Evolutionary conservation across 1,140 invertebrate species (phyloP).

Genomic region (Diprion similis): DNA sequence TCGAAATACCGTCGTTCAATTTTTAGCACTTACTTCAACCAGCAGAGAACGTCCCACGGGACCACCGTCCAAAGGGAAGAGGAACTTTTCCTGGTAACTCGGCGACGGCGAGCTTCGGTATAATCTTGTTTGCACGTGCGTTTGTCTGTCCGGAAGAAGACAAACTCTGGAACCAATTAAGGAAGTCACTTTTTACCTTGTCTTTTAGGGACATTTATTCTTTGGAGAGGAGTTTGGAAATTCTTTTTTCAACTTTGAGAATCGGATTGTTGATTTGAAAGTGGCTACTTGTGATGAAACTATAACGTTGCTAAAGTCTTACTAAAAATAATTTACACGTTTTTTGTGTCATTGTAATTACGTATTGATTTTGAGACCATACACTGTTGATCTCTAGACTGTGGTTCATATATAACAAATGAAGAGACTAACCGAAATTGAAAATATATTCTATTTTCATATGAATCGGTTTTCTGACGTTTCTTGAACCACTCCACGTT

Average conservation of each 20-base stretch:
- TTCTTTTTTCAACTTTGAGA: background rate
- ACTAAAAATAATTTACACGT: too few relatives aligned
- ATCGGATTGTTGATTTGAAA: background rate
- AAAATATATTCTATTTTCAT: too few relatives aligned
- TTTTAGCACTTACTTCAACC: slow-evolving; percentile 44
- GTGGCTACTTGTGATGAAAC: too few relatives aligned
- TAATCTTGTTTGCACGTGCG: slow-evolving; percentile 77
- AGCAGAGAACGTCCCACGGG: slow-evolving; percentile 48
- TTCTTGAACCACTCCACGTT: too few relatives aligned
- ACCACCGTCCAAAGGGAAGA: slow-evolving; percentile 69
- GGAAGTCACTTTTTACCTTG: slow-evolving; percentile 4
- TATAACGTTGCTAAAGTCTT: too few relatives aligned
- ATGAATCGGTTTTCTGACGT: too few relatives aligned
- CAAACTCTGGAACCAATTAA: slow-evolving; percentile 63
- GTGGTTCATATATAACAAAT: too few relatives aligned
- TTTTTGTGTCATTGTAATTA: too few relatives aligned
- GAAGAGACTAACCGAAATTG: too few relatives aligned
- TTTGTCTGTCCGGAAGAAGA: slow-evolving; percentile 74
- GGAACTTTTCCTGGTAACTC: slow-evolving; percentile 77
- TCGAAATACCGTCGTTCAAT: background rate
- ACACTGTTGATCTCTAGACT: too few relatives aligned
- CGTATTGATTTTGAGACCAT: too few relatives aligned
- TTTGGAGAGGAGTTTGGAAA: background rate
- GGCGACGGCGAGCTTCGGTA: slow-evolving; percentile 72
- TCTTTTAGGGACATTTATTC: background rate